Evolutionary conservation across 2,113 vertebrate genomes (phyloP), one percentile per base, ranked within the genome.

Genomic region (Lota lota): DNA sequence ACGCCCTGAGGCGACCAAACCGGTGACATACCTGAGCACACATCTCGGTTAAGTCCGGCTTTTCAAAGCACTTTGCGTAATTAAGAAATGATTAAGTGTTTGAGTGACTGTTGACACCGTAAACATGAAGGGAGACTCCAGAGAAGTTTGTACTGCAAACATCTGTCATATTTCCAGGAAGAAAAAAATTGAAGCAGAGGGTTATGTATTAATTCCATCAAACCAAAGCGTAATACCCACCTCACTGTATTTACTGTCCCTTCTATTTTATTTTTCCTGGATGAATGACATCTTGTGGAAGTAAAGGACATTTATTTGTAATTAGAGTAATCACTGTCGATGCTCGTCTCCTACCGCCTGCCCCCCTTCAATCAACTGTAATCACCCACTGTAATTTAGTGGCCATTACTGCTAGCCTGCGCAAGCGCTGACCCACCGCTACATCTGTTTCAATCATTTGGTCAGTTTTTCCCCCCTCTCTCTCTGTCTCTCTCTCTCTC

Each of bases 361-460:
- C 75, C 28, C 71, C 62, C 67, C 24, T 70, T 80, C 76, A 78
- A 75, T 83, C 76, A 79, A 76, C 80, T 2, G 10, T 68, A 79
- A 84, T 78, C 22, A 47, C 73, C 70, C 70, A 54, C 82, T 87
- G 69, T 85, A 84, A 88, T 90, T 88, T 85, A 75, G 85, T 67
- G 78, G 68, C 79, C 83, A 83, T 85, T 88, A 75, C 53, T 62
- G 24, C 67, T 67, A 70, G 74, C 76, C 68, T 14, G n/a, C 53
- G n/a, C 68, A 73, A 77, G 77, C 81, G 72, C 79, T 79, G 80
- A 67, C 82, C 84, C 78, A 74, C 77, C 71, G 2, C 87, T 56
- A 82, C 86, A 88, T 90, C 85, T 87, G 88, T 81, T 89, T 85
- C 80, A 87, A 83, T 83, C 68, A 89, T 89, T 88, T 72, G 84